Percentiles rank a stretch among this genome's conserved stretches.
phyloP scores from a whole-genome alignment of 92 coral and sea anemone genomes.

The Muricea muricata region DNA sequence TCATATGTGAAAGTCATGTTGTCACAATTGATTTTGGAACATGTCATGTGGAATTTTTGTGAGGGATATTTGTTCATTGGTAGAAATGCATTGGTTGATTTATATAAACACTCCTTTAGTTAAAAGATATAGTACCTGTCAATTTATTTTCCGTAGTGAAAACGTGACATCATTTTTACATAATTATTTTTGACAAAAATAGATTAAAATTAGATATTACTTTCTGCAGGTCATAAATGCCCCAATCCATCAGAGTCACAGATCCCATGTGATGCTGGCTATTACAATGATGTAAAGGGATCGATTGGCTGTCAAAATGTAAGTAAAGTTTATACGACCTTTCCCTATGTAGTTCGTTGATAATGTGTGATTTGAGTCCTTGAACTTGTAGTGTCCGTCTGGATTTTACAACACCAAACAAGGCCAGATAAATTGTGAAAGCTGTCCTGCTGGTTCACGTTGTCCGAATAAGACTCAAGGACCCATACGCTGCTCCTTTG shows the following conservation, averaged over 20 bases:
- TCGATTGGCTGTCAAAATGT: constrained; percentile 81
- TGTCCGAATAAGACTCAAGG: constrained; percentile 77
- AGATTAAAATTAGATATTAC: no score
- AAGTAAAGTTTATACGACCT: no score
- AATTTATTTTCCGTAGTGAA: not conserved
- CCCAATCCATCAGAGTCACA: constrained; percentile 72
- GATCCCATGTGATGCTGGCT: constrained; percentile 83
- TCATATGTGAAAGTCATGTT: no score
- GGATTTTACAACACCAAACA: constrained; percentile 79
- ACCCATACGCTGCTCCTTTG: constrained; percentile 75
- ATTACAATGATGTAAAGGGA: constrained; percentile 75
- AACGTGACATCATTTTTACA: not conserved
- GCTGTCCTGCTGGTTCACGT: constrained; percentile 93
- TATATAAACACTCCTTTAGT: not conserved
- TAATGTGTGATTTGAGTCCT: not conserved
- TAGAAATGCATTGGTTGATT: no score
- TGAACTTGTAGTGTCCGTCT: constrained; percentile 74
- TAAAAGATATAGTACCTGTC: not conserved
- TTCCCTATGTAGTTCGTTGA: not conserved
- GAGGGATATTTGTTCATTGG: no score
- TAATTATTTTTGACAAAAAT: no score
- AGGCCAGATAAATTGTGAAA: constrained; percentile 63
- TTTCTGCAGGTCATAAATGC: constrained; percentile 86
- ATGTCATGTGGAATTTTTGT: no score
- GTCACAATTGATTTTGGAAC: no score